Conservation (phyloP, 2,113 vertebrate genomes). For the Pteronura brasiliensis region DNA sequence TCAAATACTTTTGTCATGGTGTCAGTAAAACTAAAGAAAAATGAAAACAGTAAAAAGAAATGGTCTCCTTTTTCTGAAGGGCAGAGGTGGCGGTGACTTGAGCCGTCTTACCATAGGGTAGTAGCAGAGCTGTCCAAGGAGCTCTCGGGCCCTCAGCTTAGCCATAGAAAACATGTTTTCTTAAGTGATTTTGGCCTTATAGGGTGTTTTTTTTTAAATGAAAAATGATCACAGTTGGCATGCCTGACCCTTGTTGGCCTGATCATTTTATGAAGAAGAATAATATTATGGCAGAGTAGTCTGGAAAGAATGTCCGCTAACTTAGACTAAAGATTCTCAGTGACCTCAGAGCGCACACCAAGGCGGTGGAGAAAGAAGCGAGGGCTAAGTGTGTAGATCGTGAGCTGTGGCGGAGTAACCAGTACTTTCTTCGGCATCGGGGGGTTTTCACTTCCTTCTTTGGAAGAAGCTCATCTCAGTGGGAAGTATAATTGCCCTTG, state of each 20-base stretch:
- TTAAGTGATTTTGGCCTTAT: background rate
- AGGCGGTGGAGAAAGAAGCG: background rate
- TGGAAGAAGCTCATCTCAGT: conserved; percentile 28
- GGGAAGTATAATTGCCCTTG: conserved; percentile 26
- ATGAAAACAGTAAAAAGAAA: background rate
- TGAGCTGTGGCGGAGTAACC: background rate
- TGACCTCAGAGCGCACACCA: background rate
- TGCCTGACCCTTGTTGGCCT: conserved; percentile 12
- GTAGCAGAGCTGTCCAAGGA: background rate
- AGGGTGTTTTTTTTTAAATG: conserved; percentile 15
- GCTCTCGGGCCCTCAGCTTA: background rate
- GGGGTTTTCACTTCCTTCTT: conserved; percentile 40
- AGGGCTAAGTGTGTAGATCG: background rate
- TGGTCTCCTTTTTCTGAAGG: background rate
- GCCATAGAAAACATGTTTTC: conserved; percentile 20
- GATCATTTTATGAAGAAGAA: background rate
- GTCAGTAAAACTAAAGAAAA: background rate
- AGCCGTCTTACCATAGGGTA: background rate
- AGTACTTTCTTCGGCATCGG: background rate
- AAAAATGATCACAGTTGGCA: conserved; percentile 29
- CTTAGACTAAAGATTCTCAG: background rate
- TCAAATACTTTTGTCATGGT: background rate
- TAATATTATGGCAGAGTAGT: background rate
- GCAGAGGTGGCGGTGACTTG: background rate
- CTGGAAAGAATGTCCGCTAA: background rate